Percentiles rank a stretch among this genome's conserved stretches.
These are phyloP conservation scores for Glaucopsyche alexis DNA, from an alignment of 2,888 invertebrate species.

Conservation along the genomic window DNA sequence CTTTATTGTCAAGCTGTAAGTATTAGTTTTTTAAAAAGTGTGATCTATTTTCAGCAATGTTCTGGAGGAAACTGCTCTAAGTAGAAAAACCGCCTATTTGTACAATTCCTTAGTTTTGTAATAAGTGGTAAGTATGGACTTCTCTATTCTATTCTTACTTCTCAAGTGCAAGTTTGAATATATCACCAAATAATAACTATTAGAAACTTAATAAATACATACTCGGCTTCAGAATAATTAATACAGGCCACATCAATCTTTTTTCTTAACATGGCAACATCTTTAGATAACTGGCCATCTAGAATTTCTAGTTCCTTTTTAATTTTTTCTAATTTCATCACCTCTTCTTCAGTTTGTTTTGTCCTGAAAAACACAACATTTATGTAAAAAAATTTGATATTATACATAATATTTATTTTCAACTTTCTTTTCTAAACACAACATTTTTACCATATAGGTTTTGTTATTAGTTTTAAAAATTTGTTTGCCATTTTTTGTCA, in stretches of 20 bases:
- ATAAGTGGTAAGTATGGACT: too few species aligned
- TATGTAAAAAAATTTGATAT: not conserved
- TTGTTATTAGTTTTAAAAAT: constrained; percentile 50
- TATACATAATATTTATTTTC: not conserved
- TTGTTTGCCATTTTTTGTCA: constrained; percentile 46
- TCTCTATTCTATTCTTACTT: too few species aligned
- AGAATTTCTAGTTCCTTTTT: constrained; percentile 82
- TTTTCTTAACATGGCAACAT: constrained; percentile 86
- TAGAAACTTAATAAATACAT: constrained; percentile 53
- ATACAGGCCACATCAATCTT: constrained; percentile 88
- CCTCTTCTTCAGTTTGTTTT: constrained; percentile 86
- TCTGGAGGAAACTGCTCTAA: too few species aligned
- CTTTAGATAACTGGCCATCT: constrained; percentile 84
- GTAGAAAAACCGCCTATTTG: too few species aligned
- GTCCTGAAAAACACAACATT: constrained; percentile 73
- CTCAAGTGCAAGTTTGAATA: too few species aligned
- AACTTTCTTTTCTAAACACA: not conserved
- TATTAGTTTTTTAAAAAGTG: too few species aligned
- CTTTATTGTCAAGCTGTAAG: too few species aligned
- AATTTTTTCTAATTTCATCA: constrained; percentile 81
- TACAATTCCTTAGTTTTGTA: too few species aligned
- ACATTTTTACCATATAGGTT: constrained; percentile 52
- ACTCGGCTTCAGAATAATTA: constrained; percentile 87
- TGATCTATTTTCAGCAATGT: too few species aligned
- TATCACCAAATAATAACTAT: not conserved